Conservation (phyloP, 2,113 vertebrate genomes). For the Protobothrops mucrosquamatus region DNA sequence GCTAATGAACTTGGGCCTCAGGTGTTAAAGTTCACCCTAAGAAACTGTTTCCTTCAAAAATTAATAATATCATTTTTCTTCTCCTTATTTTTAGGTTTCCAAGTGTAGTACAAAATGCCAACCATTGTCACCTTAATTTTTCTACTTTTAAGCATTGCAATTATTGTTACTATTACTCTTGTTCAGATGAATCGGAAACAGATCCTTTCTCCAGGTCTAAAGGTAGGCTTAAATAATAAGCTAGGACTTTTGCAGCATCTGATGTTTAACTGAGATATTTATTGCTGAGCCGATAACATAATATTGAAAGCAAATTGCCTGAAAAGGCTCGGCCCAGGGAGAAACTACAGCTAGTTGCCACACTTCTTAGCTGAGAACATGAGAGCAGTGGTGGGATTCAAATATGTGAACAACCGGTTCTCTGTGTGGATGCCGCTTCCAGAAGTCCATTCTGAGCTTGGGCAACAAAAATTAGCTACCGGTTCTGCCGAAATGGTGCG, state of each 20-base stretch:
- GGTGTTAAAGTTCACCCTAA: neutral
- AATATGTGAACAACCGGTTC: too few species aligned
- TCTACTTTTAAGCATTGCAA: conserved; percentile 79
- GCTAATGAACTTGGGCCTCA: neutral
- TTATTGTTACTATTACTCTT: conserved; percentile 80
- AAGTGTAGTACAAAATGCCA: conserved; percentile 72
- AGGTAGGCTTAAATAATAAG: conserved; percentile 70
- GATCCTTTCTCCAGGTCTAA: conserved; percentile 72
- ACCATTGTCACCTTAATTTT: conserved; percentile 72
- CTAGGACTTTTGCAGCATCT: neutral
- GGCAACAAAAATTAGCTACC: too few species aligned
- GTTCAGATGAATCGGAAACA: conserved; percentile 78
- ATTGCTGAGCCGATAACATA: neutral
- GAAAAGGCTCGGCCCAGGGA: neutral
- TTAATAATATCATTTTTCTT: neutral
- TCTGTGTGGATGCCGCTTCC: too few species aligned
- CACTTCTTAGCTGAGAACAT: neutral
- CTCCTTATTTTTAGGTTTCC: conserved; percentile 51
- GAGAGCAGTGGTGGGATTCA: too few species aligned
- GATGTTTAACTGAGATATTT: neutral
- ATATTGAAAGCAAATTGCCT: neutral
- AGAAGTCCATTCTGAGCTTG: too few species aligned
- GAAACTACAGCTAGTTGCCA: neutral
- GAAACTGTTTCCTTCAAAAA: neutral
- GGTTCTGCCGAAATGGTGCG: too few species aligned